A percentile compares a stretch with the other conserved stretches of the same genome.
Evolutionary conservation across 92 coral and sea anemone species (phyloP).

Genomic region (Galaxea fascicularis): DNA sequence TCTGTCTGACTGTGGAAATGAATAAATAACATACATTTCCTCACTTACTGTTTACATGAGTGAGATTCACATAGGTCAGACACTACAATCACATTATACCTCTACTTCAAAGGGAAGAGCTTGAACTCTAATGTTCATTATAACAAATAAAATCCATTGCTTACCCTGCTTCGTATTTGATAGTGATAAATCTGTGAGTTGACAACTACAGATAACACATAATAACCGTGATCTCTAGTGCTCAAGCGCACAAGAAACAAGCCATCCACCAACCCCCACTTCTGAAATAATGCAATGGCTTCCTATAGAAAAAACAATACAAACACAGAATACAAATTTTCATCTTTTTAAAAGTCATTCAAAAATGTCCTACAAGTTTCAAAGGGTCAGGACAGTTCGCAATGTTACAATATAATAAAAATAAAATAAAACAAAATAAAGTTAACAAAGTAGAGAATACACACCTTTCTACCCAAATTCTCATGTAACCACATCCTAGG

Average conservation of each 20-base stretch:
- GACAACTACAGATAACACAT: slow-evolving; percentile 86
- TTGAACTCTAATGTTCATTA: neutral
- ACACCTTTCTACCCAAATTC: slow-evolving; percentile 94
- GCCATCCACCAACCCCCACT: slow-evolving; percentile 93
- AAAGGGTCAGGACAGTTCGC: neutral
- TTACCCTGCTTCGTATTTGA: slow-evolving; percentile 91
- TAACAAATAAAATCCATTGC: neutral
- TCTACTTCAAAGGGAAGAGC: no score
- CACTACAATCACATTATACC: neutral
- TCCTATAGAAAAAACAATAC: slow-evolving; percentile 61
- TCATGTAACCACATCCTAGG: slow-evolving; percentile 92
- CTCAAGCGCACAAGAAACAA: slow-evolving; percentile 90
- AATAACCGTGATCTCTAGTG: slow-evolving; percentile 94
- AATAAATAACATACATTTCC: neutral
- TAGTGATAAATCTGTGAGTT: slow-evolving; percentile 86
- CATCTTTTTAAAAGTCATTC: no score
- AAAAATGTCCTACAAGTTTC: no score
- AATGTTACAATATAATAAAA: no score
- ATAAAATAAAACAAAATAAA: no score
- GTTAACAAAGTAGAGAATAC: neutral
- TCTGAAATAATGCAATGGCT: slow-evolving; percentile 76
- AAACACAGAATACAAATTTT: no score
- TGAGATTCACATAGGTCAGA: neutral
- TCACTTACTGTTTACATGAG: neutral
- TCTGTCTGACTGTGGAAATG: slow-evolving; percentile 77